phyloP scores from a whole-genome alignment of 2,888 invertebrate genomes.

The Lycaena phlaeas region DNA sequence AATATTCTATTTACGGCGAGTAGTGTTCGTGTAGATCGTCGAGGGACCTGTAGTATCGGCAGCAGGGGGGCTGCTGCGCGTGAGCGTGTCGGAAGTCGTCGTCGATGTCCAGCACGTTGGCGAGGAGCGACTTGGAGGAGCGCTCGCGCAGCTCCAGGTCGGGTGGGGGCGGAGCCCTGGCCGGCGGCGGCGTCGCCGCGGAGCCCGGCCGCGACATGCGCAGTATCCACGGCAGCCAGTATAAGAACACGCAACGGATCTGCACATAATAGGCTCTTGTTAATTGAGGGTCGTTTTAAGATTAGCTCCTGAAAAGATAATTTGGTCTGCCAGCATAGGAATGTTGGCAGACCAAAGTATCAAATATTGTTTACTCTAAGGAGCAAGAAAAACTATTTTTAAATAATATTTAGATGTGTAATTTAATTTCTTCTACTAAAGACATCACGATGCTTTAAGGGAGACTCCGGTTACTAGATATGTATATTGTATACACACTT shows the following conservation, averaged over 20 bases:
- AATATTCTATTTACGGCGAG: slow-evolving; percentile 72
- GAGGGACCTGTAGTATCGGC: slow-evolving; percentile 84
- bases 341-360: no score
- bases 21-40: slow-evolving; percentile 74
- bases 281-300: no score
- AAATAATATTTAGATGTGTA: no score
- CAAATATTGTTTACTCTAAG: no score
- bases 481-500: no score
- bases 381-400: no score
- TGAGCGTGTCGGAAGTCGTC: slow-evolving; percentile 93
- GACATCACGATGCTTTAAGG: no score
- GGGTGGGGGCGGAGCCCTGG: slow-evolving; percentile 83
- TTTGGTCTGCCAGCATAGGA: no score
- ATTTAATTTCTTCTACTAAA: no score
- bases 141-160: slow-evolving; percentile 91
- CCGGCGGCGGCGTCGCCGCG: slow-evolving; percentile 73
- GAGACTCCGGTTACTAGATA: no score
- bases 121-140: slow-evolving; percentile 95
- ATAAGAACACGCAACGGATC: slow-evolving; percentile 93
- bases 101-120: slow-evolving; percentile 97
- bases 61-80: slow-evolving; percentile 80
- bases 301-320: no score
- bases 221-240: slow-evolving; percentile 97
- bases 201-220: slow-evolving; percentile 89
- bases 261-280: slow-evolving; percentile 52